Percentiles rank a stretch among this genome's conserved stretches.
Evolutionary conservation across 2,888 invertebrate genomes (phyloP).

Genomic region (Sericinus montela): DNA sequence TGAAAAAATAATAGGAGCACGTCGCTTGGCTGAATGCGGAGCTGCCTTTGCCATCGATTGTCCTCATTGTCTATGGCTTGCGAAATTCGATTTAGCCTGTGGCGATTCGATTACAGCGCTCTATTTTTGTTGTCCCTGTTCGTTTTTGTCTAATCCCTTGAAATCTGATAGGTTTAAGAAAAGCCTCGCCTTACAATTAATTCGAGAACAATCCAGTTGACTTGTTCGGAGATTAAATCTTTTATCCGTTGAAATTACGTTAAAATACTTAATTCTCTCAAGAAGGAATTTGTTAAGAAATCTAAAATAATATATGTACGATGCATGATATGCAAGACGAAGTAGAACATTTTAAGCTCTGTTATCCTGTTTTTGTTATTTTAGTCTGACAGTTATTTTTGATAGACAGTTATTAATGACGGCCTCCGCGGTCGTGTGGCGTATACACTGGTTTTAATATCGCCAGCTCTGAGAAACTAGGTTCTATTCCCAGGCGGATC

Average conservation of each 20-base stretch:
- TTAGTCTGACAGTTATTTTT: too few relatives aligned
- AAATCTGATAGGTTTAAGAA: slow-evolving; percentile 23
- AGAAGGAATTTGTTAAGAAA: too few relatives aligned
- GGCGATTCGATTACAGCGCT: slow-evolving; percentile 31
- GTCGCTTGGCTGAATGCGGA: slow-evolving; percentile 20
- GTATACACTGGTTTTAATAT: too few relatives aligned
- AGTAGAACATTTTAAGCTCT: too few relatives aligned
- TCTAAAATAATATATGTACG: too few relatives aligned
- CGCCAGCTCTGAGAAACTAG: too few relatives aligned
- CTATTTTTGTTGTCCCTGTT: slow-evolving; percentile 23
- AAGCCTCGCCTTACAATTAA: slow-evolving; percentile 13
- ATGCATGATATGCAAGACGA: too few relatives aligned
- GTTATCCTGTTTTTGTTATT: too few relatives aligned
- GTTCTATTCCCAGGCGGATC: too few relatives aligned
- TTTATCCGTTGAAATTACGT: slow-evolving; percentile 6
- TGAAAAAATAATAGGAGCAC: slow-evolving; percentile 21
- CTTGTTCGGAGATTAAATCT: background rate
- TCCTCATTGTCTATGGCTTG: slow-evolving; percentile 35
- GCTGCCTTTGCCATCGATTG: slow-evolving; percentile 25
- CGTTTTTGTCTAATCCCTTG: slow-evolving; percentile 26
- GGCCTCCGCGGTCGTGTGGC: too few relatives aligned
- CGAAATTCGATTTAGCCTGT: slow-evolving; percentile 38
- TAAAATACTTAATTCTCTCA: background rate
- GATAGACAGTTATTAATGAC: too few relatives aligned
- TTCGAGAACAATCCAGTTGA: slow-evolving; percentile 10